phyloP scores from a whole-genome alignment of 2,888 invertebrate species.

The Pseudococcus longispinus region DNA sequence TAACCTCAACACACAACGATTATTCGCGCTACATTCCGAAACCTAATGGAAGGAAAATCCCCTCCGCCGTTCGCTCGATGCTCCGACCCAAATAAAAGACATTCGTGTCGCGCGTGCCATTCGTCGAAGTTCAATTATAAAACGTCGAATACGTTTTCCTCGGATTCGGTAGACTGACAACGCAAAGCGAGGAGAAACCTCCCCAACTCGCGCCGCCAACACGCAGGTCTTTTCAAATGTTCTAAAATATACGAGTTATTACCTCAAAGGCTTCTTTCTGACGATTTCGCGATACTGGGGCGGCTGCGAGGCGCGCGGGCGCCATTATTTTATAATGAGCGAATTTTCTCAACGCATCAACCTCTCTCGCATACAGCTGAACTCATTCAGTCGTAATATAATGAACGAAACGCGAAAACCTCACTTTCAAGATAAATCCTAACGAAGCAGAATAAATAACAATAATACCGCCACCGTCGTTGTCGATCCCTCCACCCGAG shows the following conservation, averaged over 20 bases:
- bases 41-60: background rate
- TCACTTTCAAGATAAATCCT: slow-evolving; percentile 13
- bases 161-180: background rate
- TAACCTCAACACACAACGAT: background rate
- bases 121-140: slow-evolving; percentile 11
- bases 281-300: background rate
- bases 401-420: slow-evolving; percentile 19
- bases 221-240: background rate
- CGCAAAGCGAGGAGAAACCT: background rate
- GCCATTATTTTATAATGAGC: slow-evolving; percentile 16
- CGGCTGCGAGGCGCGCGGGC: background rate
- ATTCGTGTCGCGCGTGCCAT: background rate
- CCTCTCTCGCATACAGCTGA: background rate
- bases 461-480: background rate
- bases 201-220: background rate
- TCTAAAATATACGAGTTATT: background rate
- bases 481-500: background rate
- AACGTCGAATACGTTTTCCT: background rate
- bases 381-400: slow-evolving; percentile 1
- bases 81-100: background rate
- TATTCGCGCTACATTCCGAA: background rate
- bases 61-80: too few relatives aligned
- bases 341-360: slow-evolving; percentile 6
- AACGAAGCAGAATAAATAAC: slow-evolving; percentile 16
- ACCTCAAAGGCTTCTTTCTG: slow-evolving; percentile 10